Percentiles rank a stretch among this genome's conserved stretches.
Evolutionary conservation across 92 coral and sea anemone genomes (phyloP).

Genomic region (Phenganax stokvisi): DNA sequence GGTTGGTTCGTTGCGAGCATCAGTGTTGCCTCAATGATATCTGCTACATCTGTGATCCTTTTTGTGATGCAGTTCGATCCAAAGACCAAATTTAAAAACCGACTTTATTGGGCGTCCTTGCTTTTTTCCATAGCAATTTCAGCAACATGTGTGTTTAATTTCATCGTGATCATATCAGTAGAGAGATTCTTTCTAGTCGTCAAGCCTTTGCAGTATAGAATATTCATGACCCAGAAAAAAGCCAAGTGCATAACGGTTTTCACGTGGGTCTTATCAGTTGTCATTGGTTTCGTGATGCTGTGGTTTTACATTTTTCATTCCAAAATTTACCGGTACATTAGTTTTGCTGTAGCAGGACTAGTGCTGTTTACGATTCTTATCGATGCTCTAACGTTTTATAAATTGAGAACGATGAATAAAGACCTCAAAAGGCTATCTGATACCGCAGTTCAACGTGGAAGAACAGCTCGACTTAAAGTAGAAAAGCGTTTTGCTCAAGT

Average conservation of each 20-base stretch:
- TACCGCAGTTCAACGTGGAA: background rate
- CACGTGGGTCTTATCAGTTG: background rate
- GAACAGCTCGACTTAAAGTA: background rate
- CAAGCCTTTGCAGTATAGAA: background rate
- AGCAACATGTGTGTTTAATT: background rate
- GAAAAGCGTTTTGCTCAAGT: background rate
- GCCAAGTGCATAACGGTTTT: background rate
- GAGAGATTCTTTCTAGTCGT: background rate
- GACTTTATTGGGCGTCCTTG: background rate
- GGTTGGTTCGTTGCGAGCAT: slow-evolving; percentile 21
- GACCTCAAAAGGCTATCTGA: background rate
- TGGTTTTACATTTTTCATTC: background rate
- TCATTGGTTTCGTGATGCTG: background rate
- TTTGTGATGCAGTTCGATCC: background rate
- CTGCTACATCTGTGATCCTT: background rate
- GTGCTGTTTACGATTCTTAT: background rate
- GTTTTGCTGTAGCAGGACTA: background rate
- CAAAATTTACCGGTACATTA: background rate
- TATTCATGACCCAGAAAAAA: background rate
- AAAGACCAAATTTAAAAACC: background rate
- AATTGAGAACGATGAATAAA: background rate
- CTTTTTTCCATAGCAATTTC: background rate
- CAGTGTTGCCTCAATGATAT: background rate
- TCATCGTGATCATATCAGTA: background rate
- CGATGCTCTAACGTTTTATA: background rate